Evolutionary conservation across 2,797 vertebrate species (phyloP).

Genomic region (Lateolabrax maculatus): DNA sequence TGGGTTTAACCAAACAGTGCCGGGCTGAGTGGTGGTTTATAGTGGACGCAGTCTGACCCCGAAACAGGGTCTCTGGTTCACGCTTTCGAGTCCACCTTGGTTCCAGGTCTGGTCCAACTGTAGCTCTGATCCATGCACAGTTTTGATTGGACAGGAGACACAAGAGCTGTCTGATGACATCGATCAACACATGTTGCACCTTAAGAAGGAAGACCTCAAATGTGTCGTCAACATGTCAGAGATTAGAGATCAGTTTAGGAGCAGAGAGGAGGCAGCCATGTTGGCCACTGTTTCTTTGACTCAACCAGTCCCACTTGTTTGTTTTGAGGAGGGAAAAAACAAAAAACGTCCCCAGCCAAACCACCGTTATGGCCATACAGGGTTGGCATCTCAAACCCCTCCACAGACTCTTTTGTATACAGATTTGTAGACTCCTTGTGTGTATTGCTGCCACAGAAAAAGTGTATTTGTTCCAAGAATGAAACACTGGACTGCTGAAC

Average conservation of each 20-base stretch:
- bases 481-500: too few species aligned
- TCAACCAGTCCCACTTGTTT: too few species aligned
- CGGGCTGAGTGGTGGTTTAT: slow-evolving; percentile 14
- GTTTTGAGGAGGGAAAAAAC: too few species aligned
- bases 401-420: neutral
- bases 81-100: neutral
- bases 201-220: neutral
- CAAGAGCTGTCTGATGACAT: neutral
- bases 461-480: too few species aligned
- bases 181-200: neutral
- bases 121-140: neutral
- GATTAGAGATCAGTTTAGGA: too few species aligned
- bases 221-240: neutral
- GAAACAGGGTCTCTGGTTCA: slow-evolving; percentile 1
- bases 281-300: neutral
- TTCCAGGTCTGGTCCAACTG: neutral
- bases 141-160: neutral
- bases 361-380: neutral
- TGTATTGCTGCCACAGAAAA: too few species aligned
- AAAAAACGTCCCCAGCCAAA: too few species aligned
- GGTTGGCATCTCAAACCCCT: neutral
- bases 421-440: too few species aligned
- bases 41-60: slow-evolving; percentile 16
- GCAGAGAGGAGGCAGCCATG: too few species aligned
- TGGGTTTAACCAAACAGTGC: slow-evolving; percentile 66